Evolutionary conservation across 2,113 vertebrate genomes (phyloP).

Genomic region (Madoqua kirkii): DNA sequence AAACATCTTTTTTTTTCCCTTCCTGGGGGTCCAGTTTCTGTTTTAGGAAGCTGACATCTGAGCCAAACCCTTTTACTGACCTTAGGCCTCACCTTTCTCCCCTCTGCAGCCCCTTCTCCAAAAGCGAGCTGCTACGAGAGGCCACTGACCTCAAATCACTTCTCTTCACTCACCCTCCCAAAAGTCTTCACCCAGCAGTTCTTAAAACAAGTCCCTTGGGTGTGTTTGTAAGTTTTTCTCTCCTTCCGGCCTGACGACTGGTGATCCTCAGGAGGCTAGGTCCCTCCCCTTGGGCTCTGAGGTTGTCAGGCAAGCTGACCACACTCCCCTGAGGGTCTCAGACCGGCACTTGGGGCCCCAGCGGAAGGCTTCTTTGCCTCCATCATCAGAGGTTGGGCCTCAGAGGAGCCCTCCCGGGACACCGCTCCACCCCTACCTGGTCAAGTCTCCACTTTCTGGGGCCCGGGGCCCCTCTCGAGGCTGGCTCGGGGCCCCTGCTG

Average conservation of each 20-base stretch:
- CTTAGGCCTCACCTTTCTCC: no score
- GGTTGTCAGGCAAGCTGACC: neutral
- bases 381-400: neutral
- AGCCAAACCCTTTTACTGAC: neutral
- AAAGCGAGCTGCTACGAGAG: neutral
- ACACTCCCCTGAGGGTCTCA: rapidly evolving
- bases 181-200: no score
- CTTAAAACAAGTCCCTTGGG: neutral
- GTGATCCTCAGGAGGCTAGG: neutral
- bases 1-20: no score
- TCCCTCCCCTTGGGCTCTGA: neutral
- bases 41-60: neutral
- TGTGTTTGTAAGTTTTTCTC: neutral
- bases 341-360: neutral
- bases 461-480: conserved; percentile 46
- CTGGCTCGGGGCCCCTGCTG: neutral
- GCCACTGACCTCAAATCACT: neutral
- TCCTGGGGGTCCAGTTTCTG: neutral
- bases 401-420: neutral
- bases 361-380: neutral
- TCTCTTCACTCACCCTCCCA: neutral
- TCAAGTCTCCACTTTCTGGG: conserved; percentile 38
- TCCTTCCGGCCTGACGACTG: neutral
- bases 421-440: conserved; percentile 74
- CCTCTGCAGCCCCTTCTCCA: neutral